phyloP scores from a whole-genome alignment of 2,797 vertebrate genomes.

The Acanthurus lineatus region DNA sequence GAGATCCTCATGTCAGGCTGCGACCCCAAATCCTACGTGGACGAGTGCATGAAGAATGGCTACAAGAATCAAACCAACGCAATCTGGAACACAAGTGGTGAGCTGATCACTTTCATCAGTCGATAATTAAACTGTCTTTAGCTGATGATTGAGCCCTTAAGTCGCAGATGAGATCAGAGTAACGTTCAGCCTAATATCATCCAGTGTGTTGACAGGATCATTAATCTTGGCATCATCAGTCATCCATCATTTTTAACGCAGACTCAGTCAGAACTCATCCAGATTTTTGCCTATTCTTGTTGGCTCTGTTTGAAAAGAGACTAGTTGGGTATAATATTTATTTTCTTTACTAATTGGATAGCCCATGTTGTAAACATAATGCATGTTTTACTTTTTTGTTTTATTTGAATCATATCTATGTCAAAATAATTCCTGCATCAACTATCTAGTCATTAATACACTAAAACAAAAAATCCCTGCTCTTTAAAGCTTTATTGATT shows the following conservation, averaged over 20 bases:
- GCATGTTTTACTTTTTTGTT: background rate
- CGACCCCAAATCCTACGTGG: slow-evolving; percentile 85
- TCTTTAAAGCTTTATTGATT: background rate
- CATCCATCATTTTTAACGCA: background rate
- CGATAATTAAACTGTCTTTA: background rate
- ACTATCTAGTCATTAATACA: background rate
- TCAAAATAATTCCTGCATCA: background rate
- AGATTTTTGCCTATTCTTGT: background rate
- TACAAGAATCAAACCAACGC: slow-evolving; percentile 81
- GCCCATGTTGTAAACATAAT: background rate
- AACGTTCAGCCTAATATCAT: background rate
- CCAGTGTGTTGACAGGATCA: background rate
- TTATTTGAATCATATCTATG: background rate
- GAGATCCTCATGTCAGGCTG: slow-evolving; percentile 88
- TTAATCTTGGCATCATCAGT: background rate
- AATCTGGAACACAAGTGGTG: slow-evolving; percentile 89
- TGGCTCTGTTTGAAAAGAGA: background rate
- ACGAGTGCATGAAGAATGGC: slow-evolving; percentile 86
- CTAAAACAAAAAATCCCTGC: background rate
- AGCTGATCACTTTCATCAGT: slow-evolving; percentile 49
- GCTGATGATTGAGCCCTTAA: background rate
- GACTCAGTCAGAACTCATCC: background rate
- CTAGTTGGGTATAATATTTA: background rate
- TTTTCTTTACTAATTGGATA: background rate
- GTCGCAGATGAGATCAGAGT: background rate